These are phyloP conservation scores for Iguana delicatissima DNA, from an alignment of 2,797 vertebrate species.

Conservation along the genomic window DNA sequence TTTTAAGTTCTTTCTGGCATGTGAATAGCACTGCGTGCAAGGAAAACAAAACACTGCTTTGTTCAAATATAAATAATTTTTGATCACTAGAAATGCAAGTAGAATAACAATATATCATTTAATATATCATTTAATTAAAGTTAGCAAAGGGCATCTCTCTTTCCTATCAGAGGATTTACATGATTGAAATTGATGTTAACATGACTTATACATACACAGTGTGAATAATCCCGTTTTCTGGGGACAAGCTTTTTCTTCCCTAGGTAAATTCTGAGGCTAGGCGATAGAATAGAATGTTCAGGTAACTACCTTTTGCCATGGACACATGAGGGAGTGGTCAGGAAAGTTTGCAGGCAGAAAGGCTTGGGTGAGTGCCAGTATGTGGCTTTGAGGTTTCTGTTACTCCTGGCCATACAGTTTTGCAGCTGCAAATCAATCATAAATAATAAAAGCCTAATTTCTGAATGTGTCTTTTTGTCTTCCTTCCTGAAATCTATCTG, in stretches of 20 bases:
- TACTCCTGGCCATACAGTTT: neutral
- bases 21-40: neutral
- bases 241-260: too few relatives aligned
- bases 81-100: neutral
- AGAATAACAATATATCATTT: neutral
- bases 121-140: neutral
- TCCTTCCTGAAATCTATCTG: neutral
- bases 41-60: too few relatives aligned
- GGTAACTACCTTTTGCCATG: neutral
- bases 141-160: neutral
- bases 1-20: neutral
- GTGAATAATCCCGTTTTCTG: neutral
- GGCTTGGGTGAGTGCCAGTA: neutral
- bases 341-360: neutral
- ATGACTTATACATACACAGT: neutral
- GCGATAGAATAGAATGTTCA: neutral
- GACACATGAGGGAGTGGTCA: neutral
- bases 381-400: neutral
- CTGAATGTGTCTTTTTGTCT: neutral
- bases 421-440: neutral
- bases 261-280: neutral
- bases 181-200: neutral
- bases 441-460: conserved; percentile 2
- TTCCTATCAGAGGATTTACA: neutral
- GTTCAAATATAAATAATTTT: neutral